Percentiles rank a stretch among this genome's conserved stretches.
Evolutionary conservation across 2,888 invertebrate genomes (phyloP).

Genomic region (Himalopsyche kuldschensis): DNA sequence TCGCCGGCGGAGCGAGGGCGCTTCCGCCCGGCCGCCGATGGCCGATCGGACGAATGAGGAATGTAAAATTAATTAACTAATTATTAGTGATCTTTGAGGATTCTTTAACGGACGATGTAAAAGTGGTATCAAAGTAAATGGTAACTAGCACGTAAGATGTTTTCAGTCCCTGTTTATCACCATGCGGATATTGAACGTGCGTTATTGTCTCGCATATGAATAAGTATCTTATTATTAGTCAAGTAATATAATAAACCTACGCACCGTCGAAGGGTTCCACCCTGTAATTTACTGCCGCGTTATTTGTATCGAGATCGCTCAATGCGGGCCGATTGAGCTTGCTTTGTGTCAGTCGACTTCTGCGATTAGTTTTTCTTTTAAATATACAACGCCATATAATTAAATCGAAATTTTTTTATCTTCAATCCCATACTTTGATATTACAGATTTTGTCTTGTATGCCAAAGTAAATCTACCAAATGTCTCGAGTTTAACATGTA

Average conservation of each 20-base stretch:
- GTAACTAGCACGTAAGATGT: not conserved
- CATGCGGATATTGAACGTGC: not conserved
- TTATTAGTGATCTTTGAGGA: slow-evolving; percentile 5
- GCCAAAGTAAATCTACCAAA: too few species aligned
- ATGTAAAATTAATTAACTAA: slow-evolving; percentile 20
- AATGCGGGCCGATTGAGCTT: too few species aligned
- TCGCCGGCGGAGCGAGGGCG: not conserved
- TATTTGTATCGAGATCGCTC: too few species aligned
- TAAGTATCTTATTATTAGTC: not conserved
- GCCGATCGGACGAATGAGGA: slow-evolving; percentile 4
- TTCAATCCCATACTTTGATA: too few species aligned
- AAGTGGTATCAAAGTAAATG: not conserved
- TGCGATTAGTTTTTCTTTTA: too few species aligned
- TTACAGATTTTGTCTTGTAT: too few species aligned
- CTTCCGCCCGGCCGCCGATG: not conserved
- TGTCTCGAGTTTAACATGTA: too few species aligned
- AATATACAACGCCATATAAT: too few species aligned
- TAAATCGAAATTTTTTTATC: too few species aligned
- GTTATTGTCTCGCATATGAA: not conserved
- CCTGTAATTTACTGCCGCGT: not conserved
- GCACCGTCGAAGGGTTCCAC: not conserved
- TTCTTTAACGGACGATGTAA: not conserved
- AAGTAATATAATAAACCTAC: not conserved
- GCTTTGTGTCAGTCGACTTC: too few species aligned
- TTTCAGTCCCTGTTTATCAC: not conserved